Conservation (phyloP, 2,797 vertebrate species). For the Denticeps clupeoides region DNA sequence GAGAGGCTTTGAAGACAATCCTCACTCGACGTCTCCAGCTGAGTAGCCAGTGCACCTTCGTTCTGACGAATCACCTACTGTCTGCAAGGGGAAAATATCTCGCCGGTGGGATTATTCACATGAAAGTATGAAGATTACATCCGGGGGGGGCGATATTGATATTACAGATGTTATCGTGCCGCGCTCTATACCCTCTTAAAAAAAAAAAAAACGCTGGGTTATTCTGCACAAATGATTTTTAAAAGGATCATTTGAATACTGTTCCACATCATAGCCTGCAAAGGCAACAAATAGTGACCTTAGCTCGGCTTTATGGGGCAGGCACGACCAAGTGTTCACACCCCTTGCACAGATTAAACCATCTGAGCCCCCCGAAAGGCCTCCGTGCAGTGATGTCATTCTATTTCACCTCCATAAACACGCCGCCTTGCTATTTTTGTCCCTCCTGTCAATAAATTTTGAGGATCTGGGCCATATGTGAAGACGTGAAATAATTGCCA, state of each 20-base stretch:
- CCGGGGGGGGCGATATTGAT: too few relatives aligned
- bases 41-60: background rate
- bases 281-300: constrained; percentile 3
- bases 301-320: constrained; percentile 1
- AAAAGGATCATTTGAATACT: constrained; percentile 5
- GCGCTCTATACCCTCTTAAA: too few relatives aligned
- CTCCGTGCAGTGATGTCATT: constrained; percentile 62
- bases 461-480: constrained; percentile 43
- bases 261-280: constrained; percentile 1
- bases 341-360: background rate
- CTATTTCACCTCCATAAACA: constrained; percentile 59
- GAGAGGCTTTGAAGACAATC: constrained; percentile 17
- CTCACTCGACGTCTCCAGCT: background rate
- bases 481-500: constrained; percentile 73
- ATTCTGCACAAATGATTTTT: background rate
- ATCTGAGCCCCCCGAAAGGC: constrained; percentile 4
- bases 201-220: too few relatives aligned
- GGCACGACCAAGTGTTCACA: background rate
- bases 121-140: too few relatives aligned
- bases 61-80: too few relatives aligned
- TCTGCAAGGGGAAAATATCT: too few relatives aligned
- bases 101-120: too few relatives aligned
- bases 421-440: constrained; percentile 38
- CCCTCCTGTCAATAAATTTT: constrained; percentile 60
- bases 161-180: too few relatives aligned